These are phyloP conservation scores for Drosophila aff. DNA, from an alignment of 1,140 invertebrate species.

Conservation along the genomic window DNA sequence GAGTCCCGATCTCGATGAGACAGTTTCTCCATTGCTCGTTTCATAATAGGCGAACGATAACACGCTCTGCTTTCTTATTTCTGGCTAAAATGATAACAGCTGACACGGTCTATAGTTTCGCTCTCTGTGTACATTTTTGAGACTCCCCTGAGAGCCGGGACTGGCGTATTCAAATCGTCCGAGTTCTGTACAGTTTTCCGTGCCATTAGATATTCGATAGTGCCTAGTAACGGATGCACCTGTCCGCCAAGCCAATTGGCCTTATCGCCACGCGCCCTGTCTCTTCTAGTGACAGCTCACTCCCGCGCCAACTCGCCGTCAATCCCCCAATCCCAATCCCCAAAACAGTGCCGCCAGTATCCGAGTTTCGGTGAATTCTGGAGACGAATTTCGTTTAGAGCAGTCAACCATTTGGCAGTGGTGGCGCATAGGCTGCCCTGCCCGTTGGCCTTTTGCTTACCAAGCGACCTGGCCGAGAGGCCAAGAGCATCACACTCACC, in stretches of 20 bases:
- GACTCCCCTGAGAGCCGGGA: slow-evolving; percentile 8
- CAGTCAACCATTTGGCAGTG: slow-evolving; percentile 60
- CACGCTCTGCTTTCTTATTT: slow-evolving; percentile 5
- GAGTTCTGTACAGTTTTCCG: slow-evolving; percentile 37
- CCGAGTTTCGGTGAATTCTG: slow-evolving; percentile 19
- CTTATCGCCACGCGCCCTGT: slow-evolving; percentile 64
- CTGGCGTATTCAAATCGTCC: slow-evolving; percentile 30
- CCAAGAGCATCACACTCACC: slow-evolving; percentile 75
- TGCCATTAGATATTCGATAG: slow-evolving; percentile 43
- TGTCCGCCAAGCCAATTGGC: slow-evolving; percentile 46
- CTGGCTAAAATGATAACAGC: slow-evolving; percentile 45
- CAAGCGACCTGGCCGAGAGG: slow-evolving; percentile 44
- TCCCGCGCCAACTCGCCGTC: slow-evolving; percentile 25
- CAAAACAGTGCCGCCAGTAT: slow-evolving; percentile 30
- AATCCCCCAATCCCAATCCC: slow-evolving; percentile 45
- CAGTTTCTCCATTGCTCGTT: slow-evolving; percentile 26
- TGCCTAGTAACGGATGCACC: slow-evolving; percentile 56
- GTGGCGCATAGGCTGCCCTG: slow-evolving; percentile 53
- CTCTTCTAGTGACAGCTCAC: slow-evolving; percentile 45
- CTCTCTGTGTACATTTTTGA: slow-evolving; percentile 35
- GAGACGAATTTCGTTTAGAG: slow-evolving; percentile 70
- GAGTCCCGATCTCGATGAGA: slow-evolving; percentile 1
- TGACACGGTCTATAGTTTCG: slow-evolving; percentile 27
- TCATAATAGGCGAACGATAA: slow-evolving; percentile 42
- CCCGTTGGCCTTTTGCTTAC: slow-evolving; percentile 64